phyloP scores from a whole-genome alignment of 2,797 vertebrate species.

The Phataginus tetradactyla region DNA sequence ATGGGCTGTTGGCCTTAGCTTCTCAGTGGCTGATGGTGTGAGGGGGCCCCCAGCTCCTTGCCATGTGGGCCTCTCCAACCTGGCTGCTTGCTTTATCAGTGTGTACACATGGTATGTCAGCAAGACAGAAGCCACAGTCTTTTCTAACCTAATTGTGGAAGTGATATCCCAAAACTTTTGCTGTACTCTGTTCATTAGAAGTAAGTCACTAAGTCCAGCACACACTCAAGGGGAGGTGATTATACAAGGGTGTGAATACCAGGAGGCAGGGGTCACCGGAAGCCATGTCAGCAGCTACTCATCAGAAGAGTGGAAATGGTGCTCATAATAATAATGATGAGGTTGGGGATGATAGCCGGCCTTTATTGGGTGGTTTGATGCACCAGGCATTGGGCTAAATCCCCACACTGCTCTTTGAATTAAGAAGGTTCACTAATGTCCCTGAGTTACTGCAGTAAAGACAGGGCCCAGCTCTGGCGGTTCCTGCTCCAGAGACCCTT shows the following conservation, averaged over 20 bases:
- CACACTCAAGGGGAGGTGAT: neutral
- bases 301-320: neutral
- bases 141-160: neutral
- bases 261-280: neutral
- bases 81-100: neutral
- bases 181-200: neutral
- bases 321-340: neutral
- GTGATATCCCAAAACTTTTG: neutral
- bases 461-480: too few species aligned
- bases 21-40: neutral
- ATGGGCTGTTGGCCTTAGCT: neutral
- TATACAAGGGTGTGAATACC: neutral
- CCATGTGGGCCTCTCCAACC: rapidly evolving
- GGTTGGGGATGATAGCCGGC: neutral
- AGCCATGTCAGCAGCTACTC: neutral
- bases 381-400: too few species aligned
- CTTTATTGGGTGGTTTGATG: neutral
- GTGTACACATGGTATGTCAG: neutral
- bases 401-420: neutral
- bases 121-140: neutral
- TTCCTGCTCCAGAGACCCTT: neutral
- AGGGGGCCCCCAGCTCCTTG: neutral
- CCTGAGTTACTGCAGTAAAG: neutral
- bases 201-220: neutral
- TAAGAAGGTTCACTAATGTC: neutral